A percentile compares a stretch with the other conserved stretches of the same genome.
Evolutionary conservation across 2,888 invertebrate genomes (phyloP).

Genomic region (Julus scanicus): DNA sequence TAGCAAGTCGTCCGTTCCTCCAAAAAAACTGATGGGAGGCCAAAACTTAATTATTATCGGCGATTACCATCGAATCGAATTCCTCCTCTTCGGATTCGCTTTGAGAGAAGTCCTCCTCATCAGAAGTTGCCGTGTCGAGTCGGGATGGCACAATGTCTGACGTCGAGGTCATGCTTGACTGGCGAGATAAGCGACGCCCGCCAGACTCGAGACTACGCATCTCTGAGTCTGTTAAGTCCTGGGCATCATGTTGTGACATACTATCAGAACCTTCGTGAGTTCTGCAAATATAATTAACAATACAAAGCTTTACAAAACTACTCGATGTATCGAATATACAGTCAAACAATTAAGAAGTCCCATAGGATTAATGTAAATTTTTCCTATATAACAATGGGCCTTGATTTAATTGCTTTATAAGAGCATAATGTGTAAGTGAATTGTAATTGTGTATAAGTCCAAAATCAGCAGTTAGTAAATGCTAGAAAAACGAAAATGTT

Average conservation of each 20-base stretch:
- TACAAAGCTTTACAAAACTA: too few species aligned
- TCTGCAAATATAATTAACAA: constrained; percentile 40
- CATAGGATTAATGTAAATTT: too few species aligned
- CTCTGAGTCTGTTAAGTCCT: constrained; percentile 52
- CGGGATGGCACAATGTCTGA: constrained; percentile 58
- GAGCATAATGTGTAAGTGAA: too few species aligned
- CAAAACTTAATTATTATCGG: constrained; percentile 37
- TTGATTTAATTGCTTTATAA: too few species aligned
- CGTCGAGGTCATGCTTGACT: constrained; percentile 58
- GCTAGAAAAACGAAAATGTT: too few species aligned
- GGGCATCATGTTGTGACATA: constrained; percentile 50
- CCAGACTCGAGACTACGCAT: constrained; percentile 47
- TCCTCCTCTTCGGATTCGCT: constrained; percentile 57
- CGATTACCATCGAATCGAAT: constrained; percentile 36
- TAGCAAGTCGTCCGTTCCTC: constrained; percentile 12
- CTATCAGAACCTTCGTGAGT: constrained; percentile 48
- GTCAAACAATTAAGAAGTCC: too few species aligned
- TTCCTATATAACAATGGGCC: too few species aligned
- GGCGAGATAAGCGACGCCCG: constrained; percentile 56
- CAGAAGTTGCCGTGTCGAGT: constrained; percentile 56
- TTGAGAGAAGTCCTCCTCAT: constrained; percentile 57
- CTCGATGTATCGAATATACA: too few species aligned
- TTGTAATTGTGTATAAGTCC: too few species aligned
- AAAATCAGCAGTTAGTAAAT: too few species aligned
- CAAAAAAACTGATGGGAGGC: not conserved